Percentiles rank a stretch among this genome's conserved stretches.
Conservation (phyloP, 37 sponge, comb jelly and placozoan species). For the Tethya wilhelma region DNA sequence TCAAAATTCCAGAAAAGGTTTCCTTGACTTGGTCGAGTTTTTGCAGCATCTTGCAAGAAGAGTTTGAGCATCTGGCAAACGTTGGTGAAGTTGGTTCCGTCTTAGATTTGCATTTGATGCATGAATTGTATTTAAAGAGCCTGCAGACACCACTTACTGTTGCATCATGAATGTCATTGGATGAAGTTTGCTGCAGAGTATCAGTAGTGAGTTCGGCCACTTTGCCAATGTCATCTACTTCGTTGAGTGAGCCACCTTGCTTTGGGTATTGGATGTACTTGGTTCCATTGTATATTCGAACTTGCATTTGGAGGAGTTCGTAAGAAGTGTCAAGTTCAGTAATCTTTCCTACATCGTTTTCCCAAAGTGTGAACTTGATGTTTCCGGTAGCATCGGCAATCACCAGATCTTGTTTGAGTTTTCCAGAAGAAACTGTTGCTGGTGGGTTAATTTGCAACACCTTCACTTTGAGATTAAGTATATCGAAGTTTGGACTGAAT, state of each 20-base stretch:
- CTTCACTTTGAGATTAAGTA: neutral
- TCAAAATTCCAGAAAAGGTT: neutral
- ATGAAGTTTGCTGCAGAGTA: neutral
- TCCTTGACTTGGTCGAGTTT: neutral
- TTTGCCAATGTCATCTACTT: neutral
- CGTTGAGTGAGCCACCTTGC: neutral
- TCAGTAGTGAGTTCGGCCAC: neutral
- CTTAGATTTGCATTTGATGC: constrained; percentile 4
- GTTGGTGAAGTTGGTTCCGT: neutral
- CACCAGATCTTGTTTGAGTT: constrained; percentile 1
- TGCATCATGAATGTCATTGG: neutral
- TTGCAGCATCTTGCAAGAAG: neutral
- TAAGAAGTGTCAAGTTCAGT: neutral
- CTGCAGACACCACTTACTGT: neutral
- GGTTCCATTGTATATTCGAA: neutral
- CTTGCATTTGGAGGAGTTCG: neutral
- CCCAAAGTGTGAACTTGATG: neutral
- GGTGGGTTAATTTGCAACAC: neutral
- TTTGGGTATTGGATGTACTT: neutral
- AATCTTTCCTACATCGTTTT: neutral
- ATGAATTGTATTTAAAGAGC: neutral
- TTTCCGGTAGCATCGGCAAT: neutral
- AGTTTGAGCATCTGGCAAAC: neutral
- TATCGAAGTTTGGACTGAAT: too few species aligned
- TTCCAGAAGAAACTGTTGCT: neutral